A percentile compares a stretch with the other conserved stretches of the same genome.
Conservation (phyloP, 2,888 invertebrate species). For the Ceriagrion tenellum region DNA sequence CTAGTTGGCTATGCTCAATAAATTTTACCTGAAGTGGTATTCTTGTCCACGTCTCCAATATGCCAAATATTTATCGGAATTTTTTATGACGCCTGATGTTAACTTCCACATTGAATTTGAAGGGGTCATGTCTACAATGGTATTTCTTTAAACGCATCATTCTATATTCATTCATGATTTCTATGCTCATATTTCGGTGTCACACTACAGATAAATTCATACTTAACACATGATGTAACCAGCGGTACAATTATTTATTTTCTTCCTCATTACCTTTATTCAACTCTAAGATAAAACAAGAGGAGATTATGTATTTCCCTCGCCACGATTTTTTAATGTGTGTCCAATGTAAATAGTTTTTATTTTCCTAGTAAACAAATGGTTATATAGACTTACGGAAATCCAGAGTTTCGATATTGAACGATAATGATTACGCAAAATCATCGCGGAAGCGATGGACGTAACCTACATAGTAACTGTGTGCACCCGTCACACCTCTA, state of each 20-base stretch:
- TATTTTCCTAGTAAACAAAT: background rate
- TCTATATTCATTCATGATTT: no score
- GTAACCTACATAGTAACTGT: constrained; percentile 31
- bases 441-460: constrained; percentile 13
- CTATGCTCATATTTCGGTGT: no score
- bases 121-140: no score
- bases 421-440: background rate
- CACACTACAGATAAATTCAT: background rate
- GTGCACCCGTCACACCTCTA: background rate
- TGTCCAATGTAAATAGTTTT: background rate
- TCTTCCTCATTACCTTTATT: background rate
- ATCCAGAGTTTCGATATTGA: background rate
- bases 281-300: background rate
- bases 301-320: background rate
- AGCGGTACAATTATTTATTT: background rate
- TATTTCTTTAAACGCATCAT: no score
- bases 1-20: no score
- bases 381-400: background rate
- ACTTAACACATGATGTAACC: background rate
- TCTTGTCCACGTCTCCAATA: no score
- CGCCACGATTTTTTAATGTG: background rate
- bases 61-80: no score
- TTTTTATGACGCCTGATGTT: no score
- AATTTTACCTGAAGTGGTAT: no score
- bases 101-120: no score